Conservation (phyloP, 2,113 vertebrate genomes). For the Micronycteris hirsuta region DNA sequence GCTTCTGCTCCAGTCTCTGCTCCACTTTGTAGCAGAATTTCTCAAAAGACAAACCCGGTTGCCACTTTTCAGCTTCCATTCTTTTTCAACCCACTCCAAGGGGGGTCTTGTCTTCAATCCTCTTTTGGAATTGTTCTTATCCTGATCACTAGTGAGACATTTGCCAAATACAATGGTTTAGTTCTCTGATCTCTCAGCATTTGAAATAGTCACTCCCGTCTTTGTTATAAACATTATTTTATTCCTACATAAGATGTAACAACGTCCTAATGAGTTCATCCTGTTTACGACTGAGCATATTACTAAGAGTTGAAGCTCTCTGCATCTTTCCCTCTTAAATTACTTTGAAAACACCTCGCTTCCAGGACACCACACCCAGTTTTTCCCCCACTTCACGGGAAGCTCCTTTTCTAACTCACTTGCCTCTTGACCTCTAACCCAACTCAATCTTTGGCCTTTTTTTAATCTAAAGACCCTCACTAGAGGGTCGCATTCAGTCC, state of each 20-base stretch:
- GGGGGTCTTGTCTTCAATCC: not conserved
- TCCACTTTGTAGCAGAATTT: not conserved
- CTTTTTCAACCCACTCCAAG: not conserved
- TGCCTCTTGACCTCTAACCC: not conserved
- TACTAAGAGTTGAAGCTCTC: not conserved
- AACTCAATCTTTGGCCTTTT: not conserved
- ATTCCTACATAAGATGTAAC: not conserved
- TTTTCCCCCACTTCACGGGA: not conserved
- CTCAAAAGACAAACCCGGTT: not conserved
- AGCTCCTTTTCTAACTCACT: not conserved
- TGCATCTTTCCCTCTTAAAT: not conserved
- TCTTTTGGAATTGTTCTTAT: not conserved
- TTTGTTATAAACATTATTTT: not conserved
- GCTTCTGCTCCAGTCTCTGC: not conserved
- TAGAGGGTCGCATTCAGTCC: not conserved
- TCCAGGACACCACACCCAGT: too few relatives aligned
- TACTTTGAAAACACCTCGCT: not conserved
- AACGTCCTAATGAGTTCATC: not conserved
- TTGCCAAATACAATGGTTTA: not conserved
- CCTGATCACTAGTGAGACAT: not conserved
- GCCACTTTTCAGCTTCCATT: not conserved
- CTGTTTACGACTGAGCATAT: not conserved
- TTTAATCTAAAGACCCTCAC: not conserved
- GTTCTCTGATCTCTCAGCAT: not conserved
- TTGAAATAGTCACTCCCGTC: not conserved